Evolutionary conservation across 2,888 invertebrate genomes (phyloP).

Genomic region (Matsumyia berberina): DNA sequence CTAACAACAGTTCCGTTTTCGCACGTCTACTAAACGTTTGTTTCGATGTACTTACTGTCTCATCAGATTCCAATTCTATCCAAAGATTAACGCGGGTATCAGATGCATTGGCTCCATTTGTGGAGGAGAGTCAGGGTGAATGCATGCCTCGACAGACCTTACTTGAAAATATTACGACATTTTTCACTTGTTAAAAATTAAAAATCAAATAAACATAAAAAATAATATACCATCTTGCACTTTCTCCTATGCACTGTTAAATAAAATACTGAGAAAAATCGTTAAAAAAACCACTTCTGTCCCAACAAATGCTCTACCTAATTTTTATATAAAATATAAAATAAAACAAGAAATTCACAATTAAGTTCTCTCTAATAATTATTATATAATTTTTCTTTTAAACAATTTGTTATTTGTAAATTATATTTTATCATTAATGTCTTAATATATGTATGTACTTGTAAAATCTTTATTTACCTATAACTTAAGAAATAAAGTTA

Average conservation of each 20-base stretch:
- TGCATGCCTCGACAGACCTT: no score
- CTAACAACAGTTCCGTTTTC: no score
- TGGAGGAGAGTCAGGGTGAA: no score
- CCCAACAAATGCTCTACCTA: conserved; percentile 2
- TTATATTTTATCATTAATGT: conserved; percentile 53
- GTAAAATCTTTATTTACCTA: conserved; percentile 59
- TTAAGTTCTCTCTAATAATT: conserved; percentile 18
- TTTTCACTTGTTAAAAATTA: no score
- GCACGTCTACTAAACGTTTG: no score
- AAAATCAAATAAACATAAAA: conserved; percentile 1
- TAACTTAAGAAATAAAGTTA: conserved; percentile 40
- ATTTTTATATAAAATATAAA: not conserved
- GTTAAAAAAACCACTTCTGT: conserved; percentile 9
- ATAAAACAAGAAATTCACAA: no score
- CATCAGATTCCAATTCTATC: no score
- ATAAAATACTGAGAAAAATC: not conserved
- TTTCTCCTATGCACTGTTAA: not conserved
- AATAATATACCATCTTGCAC: not conserved
- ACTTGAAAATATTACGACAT: no score
- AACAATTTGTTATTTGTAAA: conserved; percentile 63
- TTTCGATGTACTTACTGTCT: no score
- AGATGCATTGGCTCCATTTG: no score
- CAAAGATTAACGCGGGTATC: no score
- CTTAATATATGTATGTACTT: conserved; percentile 54
- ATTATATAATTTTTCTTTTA: conserved; percentile 24